A percentile compares a stretch with the other conserved stretches of the same genome.
Evolutionary conservation across 2,888 invertebrate species (phyloP).

Genomic region (Oxyscelio sp.): DNA sequence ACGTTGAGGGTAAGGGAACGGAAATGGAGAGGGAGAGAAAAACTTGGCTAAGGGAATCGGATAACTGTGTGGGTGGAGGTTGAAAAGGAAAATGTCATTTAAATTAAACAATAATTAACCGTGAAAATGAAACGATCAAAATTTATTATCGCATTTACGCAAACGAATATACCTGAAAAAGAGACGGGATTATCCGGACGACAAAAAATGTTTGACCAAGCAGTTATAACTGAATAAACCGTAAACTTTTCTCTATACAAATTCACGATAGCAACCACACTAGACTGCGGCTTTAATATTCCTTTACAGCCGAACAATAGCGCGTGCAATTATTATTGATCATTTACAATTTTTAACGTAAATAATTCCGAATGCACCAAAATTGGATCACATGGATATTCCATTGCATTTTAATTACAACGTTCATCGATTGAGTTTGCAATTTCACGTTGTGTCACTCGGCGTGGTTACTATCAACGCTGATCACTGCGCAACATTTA

Average conservation of each 20-base stretch:
- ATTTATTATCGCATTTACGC: neutral
- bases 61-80: slow-evolving; percentile 49
- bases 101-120: slow-evolving; percentile 7
- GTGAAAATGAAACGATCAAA: neutral
- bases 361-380: slow-evolving; percentile 7
- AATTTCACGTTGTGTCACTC: slow-evolving; percentile 68
- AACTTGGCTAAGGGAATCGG: slow-evolving; percentile 71
- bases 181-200: slow-evolving; percentile 50
- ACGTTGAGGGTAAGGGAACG: slow-evolving; percentile 60
- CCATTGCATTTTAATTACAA: slow-evolving; percentile 48
- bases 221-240: slow-evolving; percentile 66
- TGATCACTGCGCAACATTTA: no score
- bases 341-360: slow-evolving; percentile 34
- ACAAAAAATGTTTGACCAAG: slow-evolving; percentile 36
- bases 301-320: neutral
- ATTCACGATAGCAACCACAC: slow-evolving; percentile 44
- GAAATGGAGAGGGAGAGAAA: slow-evolving; percentile 66
- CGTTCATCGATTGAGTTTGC: slow-evolving; percentile 45
- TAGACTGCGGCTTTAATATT: neutral
- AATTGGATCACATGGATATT: slow-evolving; percentile 36
- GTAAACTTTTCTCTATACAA: slow-evolving; percentile 60
- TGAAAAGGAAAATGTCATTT: slow-evolving; percentile 17
- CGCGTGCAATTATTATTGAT: slow-evolving; percentile 7
- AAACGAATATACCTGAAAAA: slow-evolving; percentile 61
- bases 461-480: no score